A percentile compares a stretch with the other conserved stretches of the same genome.
Evolutionary conservation across 2,888 invertebrate genomes (phyloP).

Genomic region (Ceraclea dissimilis): DNA sequence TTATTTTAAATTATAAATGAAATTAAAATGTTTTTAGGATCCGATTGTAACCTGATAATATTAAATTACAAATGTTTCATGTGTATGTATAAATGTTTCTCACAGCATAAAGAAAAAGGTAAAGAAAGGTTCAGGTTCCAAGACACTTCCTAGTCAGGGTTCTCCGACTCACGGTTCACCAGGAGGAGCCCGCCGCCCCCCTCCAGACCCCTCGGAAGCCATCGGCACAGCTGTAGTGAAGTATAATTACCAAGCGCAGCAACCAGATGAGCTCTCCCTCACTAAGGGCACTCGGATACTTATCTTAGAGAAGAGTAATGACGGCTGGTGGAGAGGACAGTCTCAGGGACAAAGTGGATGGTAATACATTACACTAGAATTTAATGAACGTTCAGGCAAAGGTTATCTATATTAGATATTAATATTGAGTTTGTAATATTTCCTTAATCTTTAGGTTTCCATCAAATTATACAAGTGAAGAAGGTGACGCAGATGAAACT

Average conservation of each 20-base stretch:
- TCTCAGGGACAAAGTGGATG: conserved; percentile 50
- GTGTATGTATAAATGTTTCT: no score
- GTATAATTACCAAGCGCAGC: conserved; percentile 92
- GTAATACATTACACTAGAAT: conserved; percentile 33
- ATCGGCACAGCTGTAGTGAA: conserved; percentile 88
- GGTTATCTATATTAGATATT: not conserved
- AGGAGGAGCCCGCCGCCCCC: conserved; percentile 59
- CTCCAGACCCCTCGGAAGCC: conserved; percentile 80
- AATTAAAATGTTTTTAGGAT: no score
- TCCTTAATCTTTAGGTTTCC: conserved; percentile 89
- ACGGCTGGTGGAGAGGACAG: conserved; percentile 99
- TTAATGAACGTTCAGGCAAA: not conserved
- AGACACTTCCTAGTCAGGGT: conserved; percentile 78
- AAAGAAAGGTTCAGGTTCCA: conserved; percentile 74
- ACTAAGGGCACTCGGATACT: conserved; percentile 91
- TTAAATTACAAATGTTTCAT: no score
- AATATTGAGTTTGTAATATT: not conserved
- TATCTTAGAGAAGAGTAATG: conserved; percentile 96
- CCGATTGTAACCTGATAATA: no score
- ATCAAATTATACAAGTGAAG: conserved; percentile 95
- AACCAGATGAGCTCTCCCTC: conserved; percentile 90
- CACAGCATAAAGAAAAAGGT: conserved; percentile 80
- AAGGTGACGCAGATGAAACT: conserved; percentile 78
- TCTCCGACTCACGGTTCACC: conserved; percentile 73
- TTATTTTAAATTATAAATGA: no score